A percentile compares a stretch with the other conserved stretches of the same genome.
phyloP scores from a whole-genome alignment of 2,113 vertebrate species.

The western clawed frog (Xenopus tropicalis) region UCB_Xtro_10.0 CM004450.2:71505501-71506000 shows the following conservation, averaged over 20 bases:
- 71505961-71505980: conserved; percentile 20
- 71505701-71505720: neutral
- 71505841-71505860: conserved; percentile 23
- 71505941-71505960: conserved; percentile 29
- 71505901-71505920: conserved; percentile 28
- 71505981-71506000: conserved; percentile 28
- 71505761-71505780: conserved; percentile 46
- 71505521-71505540: no score
- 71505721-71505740: conserved; percentile 38
- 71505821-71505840: conserved; percentile 22
- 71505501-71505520: no score
- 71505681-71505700: neutral
- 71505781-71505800: conserved; percentile 31
- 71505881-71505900: conserved; percentile 30
- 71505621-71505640: neutral
- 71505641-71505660: neutral
- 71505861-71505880: conserved; percentile 11
- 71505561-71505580: no score
- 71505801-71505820: conserved; percentile 40
- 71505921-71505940: conserved; percentile 42
- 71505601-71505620: neutral
- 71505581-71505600: neutral
- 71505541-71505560: no score
- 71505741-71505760: conserved; percentile 40
- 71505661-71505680: neutral